Conservation (phyloP, 2,888 invertebrate species). For the Drosophila mayaguana region DNA sequence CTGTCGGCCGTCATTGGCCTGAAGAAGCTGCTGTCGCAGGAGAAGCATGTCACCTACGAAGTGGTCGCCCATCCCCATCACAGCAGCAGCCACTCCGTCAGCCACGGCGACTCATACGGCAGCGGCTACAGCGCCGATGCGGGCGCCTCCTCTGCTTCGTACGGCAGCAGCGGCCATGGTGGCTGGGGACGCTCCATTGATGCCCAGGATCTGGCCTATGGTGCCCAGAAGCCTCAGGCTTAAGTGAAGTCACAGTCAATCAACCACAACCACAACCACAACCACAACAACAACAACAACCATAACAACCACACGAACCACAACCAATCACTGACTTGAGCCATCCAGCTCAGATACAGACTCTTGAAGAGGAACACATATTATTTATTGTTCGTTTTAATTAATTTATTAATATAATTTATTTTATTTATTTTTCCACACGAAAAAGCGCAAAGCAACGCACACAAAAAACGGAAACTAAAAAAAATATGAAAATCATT, state of each 20-base stretch:
- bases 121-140: constrained; percentile 87
- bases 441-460: constrained; percentile 54
- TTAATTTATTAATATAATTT: constrained; percentile 82
- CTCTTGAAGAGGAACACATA: constrained; percentile 67
- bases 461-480: constrained; percentile 47
- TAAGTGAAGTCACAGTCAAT: constrained; percentile 62
- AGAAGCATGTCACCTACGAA: constrained; percentile 95
- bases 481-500: constrained; percentile 22
- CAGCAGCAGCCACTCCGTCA: constrained; percentile 89
- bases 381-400: constrained; percentile 80
- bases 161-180: constrained; percentile 88
- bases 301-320: constrained; percentile 43
- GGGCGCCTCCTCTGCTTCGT: constrained; percentile 87
- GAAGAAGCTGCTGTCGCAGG: constrained; percentile 92
- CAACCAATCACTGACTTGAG: constrained; percentile 58
- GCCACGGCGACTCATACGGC: constrained; percentile 88
- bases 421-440: constrained; percentile 81
- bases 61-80: constrained; percentile 94
- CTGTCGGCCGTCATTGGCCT: constrained; percentile 93
- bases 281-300: constrained; percentile 41
- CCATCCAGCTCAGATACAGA: constrained; percentile 53
- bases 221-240: constrained; percentile 89
- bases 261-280: constrained; percentile 18
- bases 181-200: constrained; percentile 92
- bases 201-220: constrained; percentile 92